Percentiles rank a stretch among this genome's conserved stretches.
Evolutionary conservation across 1,140 invertebrate genomes (phyloP).

Genomic region (Bursaphelenchus mucronatus): DNA sequence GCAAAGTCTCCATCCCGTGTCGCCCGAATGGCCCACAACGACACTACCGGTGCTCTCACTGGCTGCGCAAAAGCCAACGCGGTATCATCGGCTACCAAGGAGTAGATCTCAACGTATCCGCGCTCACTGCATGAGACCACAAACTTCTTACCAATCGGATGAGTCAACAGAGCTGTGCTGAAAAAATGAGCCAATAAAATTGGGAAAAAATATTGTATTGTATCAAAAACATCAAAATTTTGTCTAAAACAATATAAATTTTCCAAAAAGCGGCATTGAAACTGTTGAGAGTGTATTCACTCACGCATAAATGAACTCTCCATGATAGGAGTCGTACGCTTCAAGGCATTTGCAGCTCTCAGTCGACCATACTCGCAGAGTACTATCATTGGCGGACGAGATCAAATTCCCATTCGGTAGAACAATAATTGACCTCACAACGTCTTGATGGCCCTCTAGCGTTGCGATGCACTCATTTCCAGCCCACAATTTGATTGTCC

Average conservation of each 20-base stretch:
- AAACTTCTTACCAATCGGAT: constrained; percentile 17
- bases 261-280: neutral
- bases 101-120: constrained; percentile 78
- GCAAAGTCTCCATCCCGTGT: constrained; percentile 81
- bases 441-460: constrained; percentile 73
- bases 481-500: constrained; percentile 76
- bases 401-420: constrained; percentile 72
- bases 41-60: constrained; percentile 75
- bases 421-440: constrained; percentile 74
- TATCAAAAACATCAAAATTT: constrained; percentile 10
- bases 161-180: constrained; percentile 11
- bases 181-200: constrained; percentile 6
- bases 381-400: constrained; percentile 84
- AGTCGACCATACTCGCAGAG: constrained; percentile 74
- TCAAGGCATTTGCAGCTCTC: constrained; percentile 69
- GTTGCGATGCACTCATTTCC: constrained; percentile 63
- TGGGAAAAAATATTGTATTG: neutral
- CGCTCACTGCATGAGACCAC: constrained; percentile 81
- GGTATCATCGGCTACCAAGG: constrained; percentile 39
- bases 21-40: constrained; percentile 79
- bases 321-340: constrained; percentile 74
- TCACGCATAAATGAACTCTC: constrained; percentile 68
- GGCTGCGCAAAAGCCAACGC: constrained; percentile 67
- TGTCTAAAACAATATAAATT: neutral
- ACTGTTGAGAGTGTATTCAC: constrained; percentile 49